A percentile compares a stretch with the other conserved stretches of the same genome.
Evolutionary conservation across 2,113 vertebrate genomes (phyloP).

Genomic region (Uria aalge): DNA sequence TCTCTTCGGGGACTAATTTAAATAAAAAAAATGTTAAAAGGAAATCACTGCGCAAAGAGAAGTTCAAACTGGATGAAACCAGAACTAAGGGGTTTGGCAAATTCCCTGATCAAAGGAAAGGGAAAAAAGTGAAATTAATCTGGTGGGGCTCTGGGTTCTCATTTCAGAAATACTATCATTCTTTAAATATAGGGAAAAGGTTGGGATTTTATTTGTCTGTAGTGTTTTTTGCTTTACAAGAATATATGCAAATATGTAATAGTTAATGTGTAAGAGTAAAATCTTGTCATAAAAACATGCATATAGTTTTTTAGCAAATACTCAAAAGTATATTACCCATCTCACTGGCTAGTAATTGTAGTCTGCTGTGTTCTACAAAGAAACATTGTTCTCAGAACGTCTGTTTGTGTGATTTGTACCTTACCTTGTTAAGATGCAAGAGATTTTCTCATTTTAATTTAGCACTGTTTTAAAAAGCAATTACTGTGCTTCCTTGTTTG

Average conservation of each 20-base stretch:
- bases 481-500: background rate
- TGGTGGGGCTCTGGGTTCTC: background rate
- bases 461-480: background rate
- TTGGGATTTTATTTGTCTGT: background rate
- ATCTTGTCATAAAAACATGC: background rate
- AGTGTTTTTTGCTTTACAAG: background rate
- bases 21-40: background rate
- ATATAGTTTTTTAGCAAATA: background rate
- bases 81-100: background rate
- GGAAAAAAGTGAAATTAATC: background rate
- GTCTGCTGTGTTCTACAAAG: background rate
- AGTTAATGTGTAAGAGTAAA: background rate
- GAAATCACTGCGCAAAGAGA: background rate
- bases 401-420: background rate
- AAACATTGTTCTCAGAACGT: background rate
- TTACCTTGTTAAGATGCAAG: background rate
- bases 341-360: background rate
- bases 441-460: background rate
- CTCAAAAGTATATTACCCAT: rapidly evolving
- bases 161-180: background rate
- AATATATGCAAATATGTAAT: background rate
- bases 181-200: background rate
- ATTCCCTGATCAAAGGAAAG: background rate
- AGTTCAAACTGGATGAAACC: background rate
- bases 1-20: background rate